A percentile compares a stretch with the other conserved stretches of the same genome.
Evolutionary conservation across 2,888 invertebrate genomes (phyloP).

Genomic region (Lamellibrachia satsuma): DNA sequence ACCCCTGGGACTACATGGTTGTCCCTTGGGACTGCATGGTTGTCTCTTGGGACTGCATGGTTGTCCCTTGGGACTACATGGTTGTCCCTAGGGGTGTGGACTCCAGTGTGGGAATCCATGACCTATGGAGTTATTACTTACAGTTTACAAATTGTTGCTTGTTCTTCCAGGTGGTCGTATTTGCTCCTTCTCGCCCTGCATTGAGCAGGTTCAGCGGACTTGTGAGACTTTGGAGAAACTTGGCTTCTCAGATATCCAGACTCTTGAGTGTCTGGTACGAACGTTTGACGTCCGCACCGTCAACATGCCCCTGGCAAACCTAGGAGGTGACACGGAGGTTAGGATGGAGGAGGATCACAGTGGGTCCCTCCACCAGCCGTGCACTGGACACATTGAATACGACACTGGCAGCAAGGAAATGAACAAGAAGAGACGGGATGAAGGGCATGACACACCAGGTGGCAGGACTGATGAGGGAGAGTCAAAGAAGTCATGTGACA

Average conservation of each 20-base stretch:
- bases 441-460: background rate
- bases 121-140: no score
- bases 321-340: slow-evolving; percentile 29
- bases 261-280: slow-evolving; percentile 78
- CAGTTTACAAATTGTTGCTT: no score
- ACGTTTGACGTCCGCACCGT: slow-evolving; percentile 56
- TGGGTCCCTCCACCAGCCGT: slow-evolving; percentile 23
- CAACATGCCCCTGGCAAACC: slow-evolving; percentile 47
- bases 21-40: no score
- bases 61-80: no score
- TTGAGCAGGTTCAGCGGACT: slow-evolving; percentile 96
- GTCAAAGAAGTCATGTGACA: background rate
- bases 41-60: no score
- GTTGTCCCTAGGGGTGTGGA: no score
- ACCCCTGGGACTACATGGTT: no score
- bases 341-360: slow-evolving; percentile 17
- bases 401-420: slow-evolving; percentile 74
- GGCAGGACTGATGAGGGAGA: background rate
- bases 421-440: slow-evolving; percentile 58
- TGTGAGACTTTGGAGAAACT: slow-evolving; percentile 76
- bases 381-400: slow-evolving; percentile 62
- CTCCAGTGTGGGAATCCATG: no score
- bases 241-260: slow-evolving; percentile 85
- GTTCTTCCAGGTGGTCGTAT: slow-evolving; percentile 83
- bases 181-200: slow-evolving; percentile 98